Base-by-base conservation (phyloP, 2,888 invertebrate genomes). In the Drosophila limbata region DNA sequence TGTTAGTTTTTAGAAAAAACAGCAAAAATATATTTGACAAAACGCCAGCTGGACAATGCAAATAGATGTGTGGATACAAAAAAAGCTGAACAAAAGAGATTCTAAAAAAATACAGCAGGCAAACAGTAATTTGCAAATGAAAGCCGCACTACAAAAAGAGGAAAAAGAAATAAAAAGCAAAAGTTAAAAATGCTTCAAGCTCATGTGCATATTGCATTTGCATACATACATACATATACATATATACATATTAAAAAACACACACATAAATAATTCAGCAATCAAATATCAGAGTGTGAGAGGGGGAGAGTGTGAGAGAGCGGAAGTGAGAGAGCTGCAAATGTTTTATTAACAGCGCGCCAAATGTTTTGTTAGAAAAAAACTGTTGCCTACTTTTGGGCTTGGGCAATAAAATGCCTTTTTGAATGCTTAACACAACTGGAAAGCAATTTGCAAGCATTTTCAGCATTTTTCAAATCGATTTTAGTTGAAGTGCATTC, bases 181-280 rank as follows among this genome's bases (percentile, higher is more conserved):
- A 62, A 53, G 19, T 56, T 17, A 40, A 40, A 50, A 45, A 40
- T 50, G 66, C 67, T 69, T 64, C 50, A 31, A 74, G 69, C 82
- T 87, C 77, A 72, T 88, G 75, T 85, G 85, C 84, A 85, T 85
- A 83, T 72, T 52, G 63, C 68, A 88, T 88, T 76, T 84, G 87
- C 87, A 88, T 84, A 67, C 51, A 73, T 65, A 56, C 61, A 66
- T 79, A 77, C 52, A 73, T 61, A 61, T 60, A 66, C 63, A 74
- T 60, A 77, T 50, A 67, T 64, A 69, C 57, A 81, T 68, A 57
- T 70, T 57, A 61, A 39, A 39, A 15, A n/a, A 10, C 42, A 55
- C 56, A 53, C 53, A 56, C 68, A 86, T 86, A 85, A 84, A 85
- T 81, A 79, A 85, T 84, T 84, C 82, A 84, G 72, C 79, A 77